Percentiles rank a stretch among this genome's conserved stretches.
phyloP scores from a whole-genome alignment of 2,113 vertebrate species.

The Ibidorhyncha struthersii region DNA sequence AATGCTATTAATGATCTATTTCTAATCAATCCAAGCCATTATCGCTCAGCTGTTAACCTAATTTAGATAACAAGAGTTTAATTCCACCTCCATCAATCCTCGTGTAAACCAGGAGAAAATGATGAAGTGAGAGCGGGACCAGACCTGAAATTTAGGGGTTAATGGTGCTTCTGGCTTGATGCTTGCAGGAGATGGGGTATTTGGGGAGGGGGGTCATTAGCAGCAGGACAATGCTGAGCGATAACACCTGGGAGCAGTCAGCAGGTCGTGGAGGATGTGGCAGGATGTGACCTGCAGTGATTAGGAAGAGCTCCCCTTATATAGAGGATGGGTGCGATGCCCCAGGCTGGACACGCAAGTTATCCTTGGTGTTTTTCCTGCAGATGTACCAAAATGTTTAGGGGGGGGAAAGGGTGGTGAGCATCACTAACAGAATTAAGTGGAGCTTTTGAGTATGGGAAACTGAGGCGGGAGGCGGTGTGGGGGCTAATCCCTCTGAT shows the following conservation, averaged over 20 bases:
- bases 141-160: neutral
- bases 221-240: neutral
- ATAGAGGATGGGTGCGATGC: rapidly evolving
- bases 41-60: neutral
- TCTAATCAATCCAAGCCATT: neutral
- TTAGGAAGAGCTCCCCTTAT: neutral
- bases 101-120: neutral
- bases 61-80: neutral
- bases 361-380: neutral
- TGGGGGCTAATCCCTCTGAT: neutral
- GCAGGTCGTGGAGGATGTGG: neutral
- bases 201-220: neutral
- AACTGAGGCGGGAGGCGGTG: neutral
- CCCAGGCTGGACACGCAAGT: rapidly evolving
- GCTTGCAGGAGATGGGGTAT: neutral
- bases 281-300: neutral
- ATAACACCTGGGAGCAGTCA: neutral
- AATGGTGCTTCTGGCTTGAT: neutral
- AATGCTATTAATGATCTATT: neutral
- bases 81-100: neutral
- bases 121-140: neutral
- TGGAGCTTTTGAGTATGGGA: neutral
- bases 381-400: neutral
- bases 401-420: rapidly evolving
- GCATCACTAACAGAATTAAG: neutral